phyloP scores from a whole-genome alignment of 1,140 invertebrate species.

The Drosophila micromelanica region DNA sequence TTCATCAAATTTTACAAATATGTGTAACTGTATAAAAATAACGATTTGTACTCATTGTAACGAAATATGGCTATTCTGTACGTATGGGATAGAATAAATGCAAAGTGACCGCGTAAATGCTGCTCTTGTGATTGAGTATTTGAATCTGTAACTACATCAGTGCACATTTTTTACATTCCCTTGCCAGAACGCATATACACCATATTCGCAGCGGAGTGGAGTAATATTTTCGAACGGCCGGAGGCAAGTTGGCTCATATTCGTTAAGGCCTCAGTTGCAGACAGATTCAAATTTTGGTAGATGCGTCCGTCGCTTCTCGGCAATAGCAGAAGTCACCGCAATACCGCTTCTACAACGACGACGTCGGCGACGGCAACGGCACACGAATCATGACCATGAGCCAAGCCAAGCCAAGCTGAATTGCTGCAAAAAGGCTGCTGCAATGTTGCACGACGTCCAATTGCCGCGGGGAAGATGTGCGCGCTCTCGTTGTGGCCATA shows the following conservation, averaged over 20 bases:
- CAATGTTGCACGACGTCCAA: conserved; percentile 79
- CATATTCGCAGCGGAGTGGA: conserved; percentile 43
- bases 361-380: conserved; percentile 39
- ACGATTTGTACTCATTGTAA: no score
- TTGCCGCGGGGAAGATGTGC: conserved; percentile 79
- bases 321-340: conserved; percentile 33
- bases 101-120: conserved; percentile 29
- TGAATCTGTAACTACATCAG: conserved; percentile 70
- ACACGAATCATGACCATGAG: conserved; percentile 74
- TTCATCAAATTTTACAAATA: no score
- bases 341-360: conserved; percentile 19
- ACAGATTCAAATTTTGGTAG: conserved; percentile 83
- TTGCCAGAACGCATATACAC: conserved; percentile 17
- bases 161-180: conserved; percentile 55
- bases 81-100: background rate
- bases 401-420: conserved; percentile 49
- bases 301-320: conserved; percentile 57
- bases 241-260: conserved; percentile 75
- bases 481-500: conserved; percentile 54
- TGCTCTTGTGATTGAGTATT: conserved; percentile 70
- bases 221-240: conserved; percentile 73
- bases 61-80: no score
- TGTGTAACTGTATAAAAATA: no score
- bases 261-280: conserved; percentile 81
- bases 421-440: conserved; percentile 78